A percentile compares a stretch with the other conserved stretches of the same genome.
Evolutionary conservation across 2,113 vertebrate species (phyloP).

Genomic region (Spea multiplicata): DNA sequence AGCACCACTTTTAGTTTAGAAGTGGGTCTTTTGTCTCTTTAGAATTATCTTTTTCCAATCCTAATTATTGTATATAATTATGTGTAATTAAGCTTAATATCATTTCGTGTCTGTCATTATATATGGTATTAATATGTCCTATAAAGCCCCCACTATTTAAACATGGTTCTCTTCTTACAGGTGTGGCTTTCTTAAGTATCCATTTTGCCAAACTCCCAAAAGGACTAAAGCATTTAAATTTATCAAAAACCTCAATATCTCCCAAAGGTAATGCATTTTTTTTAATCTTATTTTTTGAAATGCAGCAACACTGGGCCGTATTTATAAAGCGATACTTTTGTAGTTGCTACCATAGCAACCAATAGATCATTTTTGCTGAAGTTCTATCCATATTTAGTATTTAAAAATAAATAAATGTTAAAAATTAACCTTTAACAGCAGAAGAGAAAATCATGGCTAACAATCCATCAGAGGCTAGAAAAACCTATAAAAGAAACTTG

Average conservation of each 20-base stretch:
- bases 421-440: too few species aligned
- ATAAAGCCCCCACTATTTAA: neutral
- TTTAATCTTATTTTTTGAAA: too few species aligned
- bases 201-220: constrained; percentile 92
- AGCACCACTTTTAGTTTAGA: neutral
- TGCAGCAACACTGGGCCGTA: too few species aligned
- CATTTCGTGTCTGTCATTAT: neutral
- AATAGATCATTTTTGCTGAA: too few species aligned
- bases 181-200: constrained; percentile 83
- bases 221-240: constrained; percentile 91
- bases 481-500: too few species aligned
- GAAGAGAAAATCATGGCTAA: too few species aligned
- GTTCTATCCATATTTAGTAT: too few species aligned
- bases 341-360: too few species aligned
- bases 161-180: constrained; percentile 58
- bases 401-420: too few species aligned
- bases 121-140: neutral
- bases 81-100: constrained; percentile 10
- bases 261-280: constrained; percentile 81
- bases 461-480: too few species aligned
- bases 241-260: constrained; percentile 93
- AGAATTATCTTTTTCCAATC: neutral
- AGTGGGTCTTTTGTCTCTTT: neutral
- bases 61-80: neutral
- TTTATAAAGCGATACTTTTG: too few species aligned